Base-by-base conservation (phyloP, 2,113 vertebrate species). In the Rhizomys pruinosus region DNA sequence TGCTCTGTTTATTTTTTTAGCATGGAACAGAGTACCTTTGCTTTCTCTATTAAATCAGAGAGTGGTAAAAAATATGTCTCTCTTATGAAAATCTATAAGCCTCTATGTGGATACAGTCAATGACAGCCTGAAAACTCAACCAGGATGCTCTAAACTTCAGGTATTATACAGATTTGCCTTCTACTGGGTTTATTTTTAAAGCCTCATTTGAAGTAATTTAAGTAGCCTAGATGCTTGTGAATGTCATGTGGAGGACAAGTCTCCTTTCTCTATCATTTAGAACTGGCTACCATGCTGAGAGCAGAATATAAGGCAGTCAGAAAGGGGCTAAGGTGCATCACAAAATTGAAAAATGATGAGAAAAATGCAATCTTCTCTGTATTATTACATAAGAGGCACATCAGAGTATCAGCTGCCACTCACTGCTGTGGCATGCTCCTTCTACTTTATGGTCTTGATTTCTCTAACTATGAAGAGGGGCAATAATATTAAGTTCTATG, bases 1-100 rank as follows among this genome's bases (percentile, higher is more conserved):
- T 29, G 11, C 34, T 47, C 11, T 72, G 27, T 94, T 95, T 39
- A 80, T 42, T 81, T 69, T 92, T n/a, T 82, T 82, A n/a, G 63
- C 12, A 15, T 52, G 25, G 5, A 81, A 10, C 3, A 22, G 44
- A 87, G 8, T 3, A 29, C 29, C 12, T 95, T 87, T 59, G 20
- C 5, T 72, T 87, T 76, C 8, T 90, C n/a, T 44, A 22, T 52
- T 52, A 52, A n/a, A 76, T 32, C 59, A 82, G 9, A 92, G 9
- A 55, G 20, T 5, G 5, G 8, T 27, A 57, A 76, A 3, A 73
- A 34, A 0, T n/a, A n/a, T 69, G 11, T 69, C 15, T 72, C n/a
- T 37, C 66, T 42, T 34, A 19, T 44, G 19, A 61, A 34, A 94
- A 34, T 1, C 25, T 66, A 9, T 52, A 63, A 15, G 2, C 52